Conservation (phyloP, 2,888 invertebrate genomes). For the Neoascia interrupta region DNA sequence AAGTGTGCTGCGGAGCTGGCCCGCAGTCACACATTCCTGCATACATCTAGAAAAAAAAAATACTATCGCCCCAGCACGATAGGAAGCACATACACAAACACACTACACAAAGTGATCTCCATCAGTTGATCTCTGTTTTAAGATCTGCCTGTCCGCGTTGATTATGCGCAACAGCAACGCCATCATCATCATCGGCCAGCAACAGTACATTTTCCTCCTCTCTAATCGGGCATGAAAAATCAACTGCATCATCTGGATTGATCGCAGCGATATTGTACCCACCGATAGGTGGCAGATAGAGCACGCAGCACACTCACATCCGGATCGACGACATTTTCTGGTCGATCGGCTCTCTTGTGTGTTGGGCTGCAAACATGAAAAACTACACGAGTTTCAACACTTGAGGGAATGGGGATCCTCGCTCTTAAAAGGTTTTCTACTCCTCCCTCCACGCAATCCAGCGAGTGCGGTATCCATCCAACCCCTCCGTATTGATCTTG, state of each 20-base stretch:
- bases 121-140: slow-evolving; percentile 43
- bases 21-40: slow-evolving; percentile 36
- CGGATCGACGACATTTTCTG: slow-evolving; percentile 59
- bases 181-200: slow-evolving; percentile 18
- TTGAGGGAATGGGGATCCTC: slow-evolving; percentile 63
- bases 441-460: neutral
- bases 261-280: slow-evolving; percentile 23
- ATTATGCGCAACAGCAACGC: slow-evolving; percentile 19
- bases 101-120: slow-evolving; percentile 30
- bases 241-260: slow-evolving; percentile 59
- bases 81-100: neutral
- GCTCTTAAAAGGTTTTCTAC: neutral
- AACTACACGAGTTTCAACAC: slow-evolving; percentile 69
- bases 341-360: slow-evolving; percentile 27
- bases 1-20: slow-evolving; percentile 44
- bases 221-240: slow-evolving; percentile 68
- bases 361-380: slow-evolving; percentile 54
- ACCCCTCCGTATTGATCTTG: too few species aligned
- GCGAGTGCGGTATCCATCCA: too few species aligned
- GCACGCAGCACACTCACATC: slow-evolving; percentile 25
- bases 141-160: slow-evolving; percentile 40
- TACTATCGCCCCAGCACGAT: too few species aligned
- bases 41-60: neutral
- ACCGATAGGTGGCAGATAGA: slow-evolving; percentile 33
- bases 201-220: slow-evolving; percentile 41